A percentile compares a stretch with the other conserved stretches of the same genome.
These are phyloP conservation scores for Phrynocephalus forsythii DNA, from an alignment of 2,797 vertebrate species.

Conservation along the genomic window DNA sequence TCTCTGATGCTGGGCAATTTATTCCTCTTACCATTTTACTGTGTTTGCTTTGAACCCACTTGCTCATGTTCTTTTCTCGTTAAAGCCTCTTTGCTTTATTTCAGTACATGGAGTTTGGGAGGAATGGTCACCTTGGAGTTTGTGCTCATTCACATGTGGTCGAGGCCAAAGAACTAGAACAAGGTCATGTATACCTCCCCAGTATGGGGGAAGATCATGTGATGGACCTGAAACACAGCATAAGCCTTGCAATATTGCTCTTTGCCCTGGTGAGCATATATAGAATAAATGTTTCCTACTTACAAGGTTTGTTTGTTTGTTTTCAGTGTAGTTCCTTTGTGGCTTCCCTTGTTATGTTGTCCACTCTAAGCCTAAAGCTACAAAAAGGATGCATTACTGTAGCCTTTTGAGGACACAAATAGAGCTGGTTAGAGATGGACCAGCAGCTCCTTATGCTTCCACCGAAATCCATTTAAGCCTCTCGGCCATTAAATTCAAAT, in stretches of 20 bases:
- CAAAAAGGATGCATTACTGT: constrained; percentile 8
- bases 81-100: constrained; percentile 83
- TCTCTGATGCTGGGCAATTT: constrained; percentile 39
- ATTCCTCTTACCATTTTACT: constrained; percentile 25
- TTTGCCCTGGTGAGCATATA: constrained; percentile 91
- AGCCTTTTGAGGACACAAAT: background rate
- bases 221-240: constrained; percentile 98
- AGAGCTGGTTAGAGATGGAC: background rate
- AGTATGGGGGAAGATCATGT: constrained; percentile 95
- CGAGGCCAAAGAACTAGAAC: constrained; percentile 98
- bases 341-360: constrained; percentile 15
- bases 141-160: constrained; percentile 99
- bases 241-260: constrained; percentile 99
- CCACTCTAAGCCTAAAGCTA: fast-evolving
- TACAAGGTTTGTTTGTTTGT: constrained; percentile 27
- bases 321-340: background rate
- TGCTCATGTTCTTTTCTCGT: constrained; percentile 65
- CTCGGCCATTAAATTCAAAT: background rate
- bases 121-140: constrained; percentile 99
- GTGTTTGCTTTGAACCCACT: constrained; percentile 56
- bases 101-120: constrained; percentile 99
- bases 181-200: constrained; percentile 94
- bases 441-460: background rate
- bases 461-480: background rate
- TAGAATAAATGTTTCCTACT: constrained; percentile 50